phyloP scores from a whole-genome alignment of 2,888 invertebrate species.

The Tinea semifulvella region DNA sequence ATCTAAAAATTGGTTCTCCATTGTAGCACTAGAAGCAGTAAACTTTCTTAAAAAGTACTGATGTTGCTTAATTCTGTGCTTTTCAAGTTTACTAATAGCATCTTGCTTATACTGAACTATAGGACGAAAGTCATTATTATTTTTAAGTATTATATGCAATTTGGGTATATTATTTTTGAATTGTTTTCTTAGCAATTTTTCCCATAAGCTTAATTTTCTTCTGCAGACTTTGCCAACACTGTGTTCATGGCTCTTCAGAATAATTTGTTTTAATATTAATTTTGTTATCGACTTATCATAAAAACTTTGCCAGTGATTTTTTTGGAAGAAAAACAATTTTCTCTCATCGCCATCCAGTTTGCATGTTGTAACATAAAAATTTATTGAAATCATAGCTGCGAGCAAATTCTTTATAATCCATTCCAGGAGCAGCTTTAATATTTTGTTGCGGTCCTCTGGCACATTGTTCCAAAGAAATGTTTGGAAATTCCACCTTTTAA shows the following conservation, averaged over 20 bases:
- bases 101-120: constrained; percentile 49
- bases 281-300: constrained; percentile 43
- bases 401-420: constrained; percentile 45
- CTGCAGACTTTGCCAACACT: constrained; percentile 34
- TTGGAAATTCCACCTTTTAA: constrained; percentile 40
- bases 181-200: constrained; percentile 30
- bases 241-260: constrained; percentile 34
- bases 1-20: constrained; percentile 35
- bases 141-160: constrained; percentile 44
- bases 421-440: constrained; percentile 24
- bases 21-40: constrained; percentile 24
- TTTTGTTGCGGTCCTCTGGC: constrained; percentile 25
- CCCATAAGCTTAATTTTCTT: constrained; percentile 26
- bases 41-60: constrained; percentile 33
- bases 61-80: constrained; percentile 40
- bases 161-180: constrained; percentile 42
- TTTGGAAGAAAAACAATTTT: constrained; percentile 51
- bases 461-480: constrained; percentile 32
- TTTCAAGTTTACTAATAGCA: constrained; percentile 27
- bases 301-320: constrained; percentile 53
- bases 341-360: constrained; percentile 50
- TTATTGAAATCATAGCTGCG: constrained; percentile 43
- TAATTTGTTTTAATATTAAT: constrained; percentile 35
- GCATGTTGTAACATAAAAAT: constrained; percentile 53
- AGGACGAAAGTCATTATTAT: constrained; percentile 42